Base-by-base conservation (phyloP, 1,140 invertebrate genomes). In the Platorchestia sp. region DNA sequence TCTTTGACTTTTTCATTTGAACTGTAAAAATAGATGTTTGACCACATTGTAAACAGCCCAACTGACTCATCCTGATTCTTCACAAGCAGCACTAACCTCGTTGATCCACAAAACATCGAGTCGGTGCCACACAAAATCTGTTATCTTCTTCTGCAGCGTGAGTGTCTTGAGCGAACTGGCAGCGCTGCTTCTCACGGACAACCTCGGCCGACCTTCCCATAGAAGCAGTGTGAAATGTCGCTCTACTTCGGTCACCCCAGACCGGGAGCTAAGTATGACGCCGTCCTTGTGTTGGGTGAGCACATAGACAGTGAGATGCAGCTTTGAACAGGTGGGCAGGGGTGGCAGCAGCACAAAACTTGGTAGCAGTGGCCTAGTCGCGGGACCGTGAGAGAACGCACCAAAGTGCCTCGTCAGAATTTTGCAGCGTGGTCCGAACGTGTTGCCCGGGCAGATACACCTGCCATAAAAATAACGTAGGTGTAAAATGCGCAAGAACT, bases 381-480 rank as follows among this genome's bases (percentile, higher is more conserved):
- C 19, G n/a, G 45, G 0, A 27, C 7, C n/a, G 3, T 1, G 7
- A 10, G 6, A 14, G 22, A 43, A 51, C 42, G 45, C 42, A 47
- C 59, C 95, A 45, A 95, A 95, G 40, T 95, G 86, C n/a, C 95
- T 45, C 41, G 45, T 53, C 10, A 95, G 86, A 51, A 95, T 45
- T 41, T 95, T 95, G 87, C 95, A 95, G 47, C 45, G 59, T 6
- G 45, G 86, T 41, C 95, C 95, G 41, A 95, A 89, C n/a, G 95
- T 95, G 95, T 95, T 45, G 86, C 43, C 47, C 44, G 95, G 95
- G 45, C 95, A 95, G 16, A 90, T 51, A 43, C 95, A 95, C 45
- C 95, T 95, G 86, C 45, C n/a, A 27, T 22, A 43, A 42, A 41
- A 95, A 42, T 36, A 59, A 95, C 42, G 19, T 6, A 7, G 7